Percentiles rank a stretch among this genome's conserved stretches.
Evolutionary conservation across 2,888 invertebrate genomes (phyloP).

Genomic region (Chesias legatella): DNA sequence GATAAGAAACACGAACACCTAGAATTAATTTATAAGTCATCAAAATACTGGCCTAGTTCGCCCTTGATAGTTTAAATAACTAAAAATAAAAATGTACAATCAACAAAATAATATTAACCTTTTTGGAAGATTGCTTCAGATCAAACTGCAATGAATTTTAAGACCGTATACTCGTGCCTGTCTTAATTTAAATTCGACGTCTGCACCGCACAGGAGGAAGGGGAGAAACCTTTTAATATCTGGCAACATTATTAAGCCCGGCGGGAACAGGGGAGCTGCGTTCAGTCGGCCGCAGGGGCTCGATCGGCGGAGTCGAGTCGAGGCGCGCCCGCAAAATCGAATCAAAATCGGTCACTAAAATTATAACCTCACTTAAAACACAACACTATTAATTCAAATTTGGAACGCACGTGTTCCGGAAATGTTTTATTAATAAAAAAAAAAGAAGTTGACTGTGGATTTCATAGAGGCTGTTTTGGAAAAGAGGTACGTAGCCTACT

Average conservation of each 20-base stretch:
- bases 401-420: slow-evolving; percentile 10
- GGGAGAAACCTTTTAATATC: slow-evolving; percentile 34
- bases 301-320: slow-evolving; percentile 32
- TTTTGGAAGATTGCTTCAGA: too few relatives aligned
- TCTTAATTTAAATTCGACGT: too few relatives aligned
- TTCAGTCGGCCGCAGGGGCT: slow-evolving; percentile 65
- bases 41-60: too few relatives aligned
- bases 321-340: slow-evolving; percentile 16
- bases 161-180: too few relatives aligned
- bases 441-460: slow-evolving; percentile 14
- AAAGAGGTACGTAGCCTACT: slow-evolving; percentile 21
- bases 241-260: slow-evolving; percentile 53
- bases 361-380: slow-evolving; percentile 38
- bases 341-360: slow-evolving; percentile 32
- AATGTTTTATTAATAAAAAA: slow-evolving; percentile 15
- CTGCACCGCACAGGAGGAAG: background rate
- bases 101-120: too few relatives aligned
- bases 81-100: too few relatives aligned
- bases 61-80: too few relatives aligned
- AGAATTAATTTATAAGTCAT: too few relatives aligned
- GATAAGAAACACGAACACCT: too few relatives aligned
- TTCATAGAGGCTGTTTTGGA: slow-evolving; percentile 19
- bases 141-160: too few relatives aligned
- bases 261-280: slow-evolving; percentile 43
- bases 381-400: slow-evolving; percentile 21